Base-by-base conservation (phyloP, 2,888 invertebrate species). In the Pimpla rufipes region DNA sequence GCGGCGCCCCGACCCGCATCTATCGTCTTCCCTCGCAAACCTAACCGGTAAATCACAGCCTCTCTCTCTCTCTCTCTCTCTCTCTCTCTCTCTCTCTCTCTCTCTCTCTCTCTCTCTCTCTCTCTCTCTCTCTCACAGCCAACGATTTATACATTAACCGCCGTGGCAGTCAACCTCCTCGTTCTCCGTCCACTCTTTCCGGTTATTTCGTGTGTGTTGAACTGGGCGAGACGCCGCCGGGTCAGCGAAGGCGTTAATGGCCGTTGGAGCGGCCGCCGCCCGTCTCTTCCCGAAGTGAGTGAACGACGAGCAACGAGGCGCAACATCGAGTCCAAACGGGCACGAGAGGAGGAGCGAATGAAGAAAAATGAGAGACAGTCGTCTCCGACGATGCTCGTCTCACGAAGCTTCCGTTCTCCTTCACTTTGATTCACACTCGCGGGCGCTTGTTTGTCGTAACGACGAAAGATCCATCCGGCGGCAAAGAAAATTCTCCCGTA, bases 71-170 rank as follows among this genome's bases (percentile, higher is more conserved):
- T 21, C 21, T 18, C 21, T 52, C 13, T 42, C 13, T 47, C n/a
- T n/a, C n/a, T 47, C 18, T 47, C 64, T 55, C 66, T 21, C 21
- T 18, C 21, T 52, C 13, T 42, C 13, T 47, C n/a, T n/a, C n/a
- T 47, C 10, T 66, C 55, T 23, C 50, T 29, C 18, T 47, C 64
- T 55, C 66, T 21, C 21, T 18, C 21, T 52, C 13, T 42, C 13
- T 47, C n/a, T n/a, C n/a, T 47, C n/a, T 10, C n/a, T n/a, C 42
- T 3, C 23, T n/a, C n/a, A 40, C 13, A 73, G 71, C 71, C 67
- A 73, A 81, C 57, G 81, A 81, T 81, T 71, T 81, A 73, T 71
- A 66, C 10, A 55, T 70, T 40, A 70, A 78, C 45, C 18, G 62
- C 35, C 29, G 4, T 18, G 16, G 11, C 10, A 16, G 29, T 29